A percentile compares a stretch with the other conserved stretches of the same genome.
Conservation (phyloP, 2,888 invertebrate species). For the Cistogaster globosa region DNA sequence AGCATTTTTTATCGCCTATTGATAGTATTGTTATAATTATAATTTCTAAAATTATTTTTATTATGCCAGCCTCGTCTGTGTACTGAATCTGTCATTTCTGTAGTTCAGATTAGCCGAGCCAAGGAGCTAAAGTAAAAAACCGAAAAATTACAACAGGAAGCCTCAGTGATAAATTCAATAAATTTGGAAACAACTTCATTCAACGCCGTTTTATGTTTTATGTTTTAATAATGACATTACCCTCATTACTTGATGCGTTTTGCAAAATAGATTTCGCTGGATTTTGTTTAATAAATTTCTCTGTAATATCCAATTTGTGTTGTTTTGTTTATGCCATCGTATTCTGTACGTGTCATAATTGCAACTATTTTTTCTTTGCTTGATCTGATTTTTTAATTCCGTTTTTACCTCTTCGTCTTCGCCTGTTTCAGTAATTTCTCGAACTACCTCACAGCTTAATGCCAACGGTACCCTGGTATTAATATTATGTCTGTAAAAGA, state of each 20-base stretch:
- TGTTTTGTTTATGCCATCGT: not conserved
- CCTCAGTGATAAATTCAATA: not conserved
- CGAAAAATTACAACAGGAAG: not conserved
- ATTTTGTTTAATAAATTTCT: not conserved
- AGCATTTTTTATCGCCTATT: too few species aligned
- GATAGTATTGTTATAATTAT: too few species aligned
- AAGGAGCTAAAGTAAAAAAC: not conserved
- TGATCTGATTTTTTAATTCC: too few species aligned
- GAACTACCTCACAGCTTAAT: not conserved
- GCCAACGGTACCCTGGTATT: slow-evolving; percentile 4
- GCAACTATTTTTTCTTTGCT: not conserved
- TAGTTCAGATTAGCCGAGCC: not conserved
- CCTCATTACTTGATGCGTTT: too few species aligned
- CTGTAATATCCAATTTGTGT: not conserved
- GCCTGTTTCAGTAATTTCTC: not conserved
- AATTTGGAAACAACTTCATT: not conserved
- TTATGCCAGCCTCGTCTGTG: not conserved
- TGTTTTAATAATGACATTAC: too few species aligned
- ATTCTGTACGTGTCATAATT: slow-evolving; percentile 5
- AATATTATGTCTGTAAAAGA: not conserved
- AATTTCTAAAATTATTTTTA: not conserved
- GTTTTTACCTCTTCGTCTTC: not conserved
- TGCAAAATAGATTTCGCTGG: not conserved
- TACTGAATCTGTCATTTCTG: not conserved
- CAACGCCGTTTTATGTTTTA: too few species aligned